Evolutionary conservation across 2,113 vertebrate species (phyloP), one percentile per base, ranked within the genome.

Genomic region (Neodon shergylaensis): DNA sequence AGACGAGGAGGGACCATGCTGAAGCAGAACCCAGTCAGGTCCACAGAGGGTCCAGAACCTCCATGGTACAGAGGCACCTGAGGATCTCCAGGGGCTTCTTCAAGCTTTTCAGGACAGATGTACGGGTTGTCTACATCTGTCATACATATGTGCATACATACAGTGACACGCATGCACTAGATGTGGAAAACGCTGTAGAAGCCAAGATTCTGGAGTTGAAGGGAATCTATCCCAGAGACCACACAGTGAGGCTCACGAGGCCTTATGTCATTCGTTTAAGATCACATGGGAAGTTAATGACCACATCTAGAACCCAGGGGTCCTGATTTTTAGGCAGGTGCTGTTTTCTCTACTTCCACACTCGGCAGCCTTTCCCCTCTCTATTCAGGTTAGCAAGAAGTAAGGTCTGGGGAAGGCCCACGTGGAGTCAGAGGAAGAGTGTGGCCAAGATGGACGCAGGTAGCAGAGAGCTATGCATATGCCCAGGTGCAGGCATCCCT

Each of bases 81-180:
- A 76, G 21, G 39, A 28, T n/a, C 58, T 42, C 36, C 26, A n/a
- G 21, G 24, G 89, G 82, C 39, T 73, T 70, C 54, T 47, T 39
- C 12, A n/a, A 79, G 39, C 39, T 88, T 58, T 33, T 31, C 17
- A 16, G 24, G 19, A n/a, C 16, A 33, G 42, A 0, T 24, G 52
- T 72, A 4, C 9, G 14, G 39, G 24, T 42, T 47, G 1, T 7
- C 73, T 0, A 28, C 31, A n/a, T 39, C 70, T 39, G 17, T 39
- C 19, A 70, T 0, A 28, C 31, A 70, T 0, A 33, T 26, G 78
- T 0, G 21, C 26, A 74, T 0, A 28, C 31, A 83, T 0, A 24
- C 26, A 74, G 26, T 10, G 21, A n/a, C 1, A 10, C 0, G 22
- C 19, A 12, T 17, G 24, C 12, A 33, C 72, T 14, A 33, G 39